Conservation (phyloP, 2,113 vertebrate genomes). For the Chionis minor region DNA sequence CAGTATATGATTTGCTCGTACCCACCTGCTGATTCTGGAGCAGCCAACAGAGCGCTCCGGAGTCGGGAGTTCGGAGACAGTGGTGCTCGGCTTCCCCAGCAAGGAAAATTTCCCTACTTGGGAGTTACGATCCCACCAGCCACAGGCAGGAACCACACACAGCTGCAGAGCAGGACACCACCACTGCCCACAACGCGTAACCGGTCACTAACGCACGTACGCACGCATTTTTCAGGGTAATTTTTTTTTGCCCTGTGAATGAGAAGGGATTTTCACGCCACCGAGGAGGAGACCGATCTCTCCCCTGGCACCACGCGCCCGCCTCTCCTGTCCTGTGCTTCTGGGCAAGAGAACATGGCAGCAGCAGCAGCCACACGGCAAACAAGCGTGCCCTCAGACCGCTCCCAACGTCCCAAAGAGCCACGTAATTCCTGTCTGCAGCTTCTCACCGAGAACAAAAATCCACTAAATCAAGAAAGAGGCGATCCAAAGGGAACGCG, state of each 20-base stretch:
- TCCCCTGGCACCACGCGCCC: not conserved
- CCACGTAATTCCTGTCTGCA: not conserved
- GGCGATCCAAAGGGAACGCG: not conserved
- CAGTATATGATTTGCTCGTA: not conserved
- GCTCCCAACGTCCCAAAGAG: not conserved
- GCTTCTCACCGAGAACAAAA: not conserved
- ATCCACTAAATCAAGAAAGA: not conserved
- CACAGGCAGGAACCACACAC: not conserved
- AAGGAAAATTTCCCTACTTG: rapidly evolving
- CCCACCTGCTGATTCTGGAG: not conserved
- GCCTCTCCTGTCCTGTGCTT: not conserved
- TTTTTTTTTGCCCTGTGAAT: not conserved
- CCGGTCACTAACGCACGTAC: rapidly evolving
- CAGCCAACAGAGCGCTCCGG: rapidly evolving
- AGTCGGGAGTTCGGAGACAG: rapidly evolving
- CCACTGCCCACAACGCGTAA: rapidly evolving
- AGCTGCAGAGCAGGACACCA: rapidly evolving
- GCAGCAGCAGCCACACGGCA: not conserved
- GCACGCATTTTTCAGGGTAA: rapidly evolving
- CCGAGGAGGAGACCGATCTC: not conserved
- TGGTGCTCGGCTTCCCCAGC: not conserved
- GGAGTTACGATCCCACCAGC: not conserved
- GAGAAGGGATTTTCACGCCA: not conserved
- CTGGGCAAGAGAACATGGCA: not conserved
- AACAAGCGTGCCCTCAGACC: rapidly evolving